Evolutionary conservation across 2,797 vertebrate genomes (phyloP).

Genomic region (Pelodytes ibericus): DNA sequence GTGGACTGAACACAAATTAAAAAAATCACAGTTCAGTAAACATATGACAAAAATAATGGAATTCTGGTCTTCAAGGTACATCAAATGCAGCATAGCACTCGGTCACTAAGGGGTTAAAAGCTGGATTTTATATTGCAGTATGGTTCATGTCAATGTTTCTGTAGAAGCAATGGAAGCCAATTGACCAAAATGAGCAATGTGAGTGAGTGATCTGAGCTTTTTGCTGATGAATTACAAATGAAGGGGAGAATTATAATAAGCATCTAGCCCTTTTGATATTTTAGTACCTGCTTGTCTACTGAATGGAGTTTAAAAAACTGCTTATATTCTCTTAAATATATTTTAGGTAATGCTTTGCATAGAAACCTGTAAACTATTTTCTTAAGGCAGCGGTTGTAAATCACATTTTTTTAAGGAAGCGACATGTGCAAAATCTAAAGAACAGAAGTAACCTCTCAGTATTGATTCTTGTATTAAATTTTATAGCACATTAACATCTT

Average conservation of each 20-base stretch:
- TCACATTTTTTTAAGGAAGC: neutral
- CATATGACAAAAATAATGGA: too few species aligned
- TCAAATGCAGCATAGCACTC: too few species aligned
- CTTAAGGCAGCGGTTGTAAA: neutral
- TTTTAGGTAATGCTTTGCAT: neutral
- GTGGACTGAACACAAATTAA: too few species aligned
- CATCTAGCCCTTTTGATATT: neutral
- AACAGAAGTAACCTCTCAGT: neutral
- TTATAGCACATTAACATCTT: slow-evolving; percentile 1
- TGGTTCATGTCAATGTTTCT: neutral
- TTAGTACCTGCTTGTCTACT: neutral
- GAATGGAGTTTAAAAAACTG: neutral
- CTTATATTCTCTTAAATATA: neutral
- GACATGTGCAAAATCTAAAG: neutral
- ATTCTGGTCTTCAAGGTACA: too few species aligned
- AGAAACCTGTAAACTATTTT: slow-evolving; percentile 1
- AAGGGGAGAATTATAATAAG: neutral
- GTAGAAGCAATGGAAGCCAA: neutral
- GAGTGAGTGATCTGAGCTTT: neutral
- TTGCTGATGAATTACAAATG: neutral
- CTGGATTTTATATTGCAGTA: too few species aligned
- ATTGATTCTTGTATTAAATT: slow-evolving; percentile 1
- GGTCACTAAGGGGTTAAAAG: too few species aligned
- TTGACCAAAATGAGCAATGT: neutral
- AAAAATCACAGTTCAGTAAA: too few species aligned